phyloP scores from a whole-genome alignment of 2,797 vertebrate species.

The Tadarida brasiliensis region DNA sequence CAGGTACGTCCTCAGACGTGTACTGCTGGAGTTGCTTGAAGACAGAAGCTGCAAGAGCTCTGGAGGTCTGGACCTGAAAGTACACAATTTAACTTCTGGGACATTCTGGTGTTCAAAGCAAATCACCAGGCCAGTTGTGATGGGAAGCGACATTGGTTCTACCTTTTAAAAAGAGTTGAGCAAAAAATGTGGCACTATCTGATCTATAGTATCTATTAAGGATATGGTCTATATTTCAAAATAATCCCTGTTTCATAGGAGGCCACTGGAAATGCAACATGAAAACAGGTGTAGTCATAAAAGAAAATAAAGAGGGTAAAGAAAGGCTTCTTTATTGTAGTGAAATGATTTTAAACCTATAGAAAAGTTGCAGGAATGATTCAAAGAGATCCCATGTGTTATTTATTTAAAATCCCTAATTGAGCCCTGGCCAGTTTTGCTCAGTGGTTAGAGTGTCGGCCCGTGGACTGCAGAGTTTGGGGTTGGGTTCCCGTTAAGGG shows the following conservation, averaged over 20 bases:
- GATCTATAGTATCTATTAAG: background rate
- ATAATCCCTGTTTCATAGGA: background rate
- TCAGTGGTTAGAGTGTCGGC: no score
- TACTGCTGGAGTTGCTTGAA: background rate
- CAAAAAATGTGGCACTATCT: background rate
- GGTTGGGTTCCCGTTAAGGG: no score
- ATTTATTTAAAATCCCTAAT: background rate
- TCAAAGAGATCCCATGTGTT: background rate
- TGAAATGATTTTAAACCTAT: background rate
- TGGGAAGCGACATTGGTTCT: background rate
- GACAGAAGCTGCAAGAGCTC: background rate
- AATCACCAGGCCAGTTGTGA: background rate
- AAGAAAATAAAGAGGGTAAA: background rate
- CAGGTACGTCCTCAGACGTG: rapidly evolving
- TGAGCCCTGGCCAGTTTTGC: no score
- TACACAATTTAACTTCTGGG: background rate
- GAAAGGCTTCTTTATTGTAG: background rate
- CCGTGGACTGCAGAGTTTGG: no score
- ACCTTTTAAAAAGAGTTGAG: background rate
- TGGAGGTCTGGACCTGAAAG: background rate
- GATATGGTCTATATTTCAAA: background rate
- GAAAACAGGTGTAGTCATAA: background rate
- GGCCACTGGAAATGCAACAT: background rate
- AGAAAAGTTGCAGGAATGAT: background rate
- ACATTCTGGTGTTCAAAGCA: background rate